Evolutionary conservation across 2,113 vertebrate species (phyloP), one percentile per base, ranked within the genome.

Genomic region (Cavia porcellus): DNA sequence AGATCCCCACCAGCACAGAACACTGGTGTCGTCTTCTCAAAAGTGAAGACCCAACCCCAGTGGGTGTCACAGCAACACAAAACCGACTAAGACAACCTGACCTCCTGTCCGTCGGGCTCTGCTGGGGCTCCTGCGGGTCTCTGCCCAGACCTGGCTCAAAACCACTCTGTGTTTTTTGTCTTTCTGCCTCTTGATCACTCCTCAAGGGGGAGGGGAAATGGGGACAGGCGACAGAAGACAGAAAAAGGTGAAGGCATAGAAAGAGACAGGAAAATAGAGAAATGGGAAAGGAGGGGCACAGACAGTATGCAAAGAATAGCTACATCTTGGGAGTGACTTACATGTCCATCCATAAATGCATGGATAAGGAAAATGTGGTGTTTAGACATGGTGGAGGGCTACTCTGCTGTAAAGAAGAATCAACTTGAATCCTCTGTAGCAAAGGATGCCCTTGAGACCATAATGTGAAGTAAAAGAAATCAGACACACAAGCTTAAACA

Each of bases 71-170:
- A 70, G 62, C 1, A 14, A n/a, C 50, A 81, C 20, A 22, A 80
- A 77, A 12, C 38, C 20, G 14, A 74, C 83, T 55, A 45, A 72
- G 22, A 61, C 7, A 47, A 50, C 10, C 1, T 35, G 64, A 68
- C 32, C 30, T 14, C 30, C 62, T 5, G 32, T 79, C 30, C 32
- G 66, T n/a, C 25, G 5, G 47, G 74, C 15, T 52, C 9, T 85
- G 89, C 57, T 52, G 11, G 15, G 79, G n/a, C 42, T 50, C 64
- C 68, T 89, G 64, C 2, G 30, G 30, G 14, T 66, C 30, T 68
- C 64, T 35, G 57, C 28, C 80, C 86, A 86, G 8, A 81, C 82
- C 70, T 70, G 59, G 61, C 79, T 80, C 52, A 68, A 75, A 96
- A 81, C 13, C n/a, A 25, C 15, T 47, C n/a, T 30, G 68, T 6